Base-by-base conservation (phyloP, 2,888 invertebrate genomes). In the Myopa tessellatipennis region DNA sequence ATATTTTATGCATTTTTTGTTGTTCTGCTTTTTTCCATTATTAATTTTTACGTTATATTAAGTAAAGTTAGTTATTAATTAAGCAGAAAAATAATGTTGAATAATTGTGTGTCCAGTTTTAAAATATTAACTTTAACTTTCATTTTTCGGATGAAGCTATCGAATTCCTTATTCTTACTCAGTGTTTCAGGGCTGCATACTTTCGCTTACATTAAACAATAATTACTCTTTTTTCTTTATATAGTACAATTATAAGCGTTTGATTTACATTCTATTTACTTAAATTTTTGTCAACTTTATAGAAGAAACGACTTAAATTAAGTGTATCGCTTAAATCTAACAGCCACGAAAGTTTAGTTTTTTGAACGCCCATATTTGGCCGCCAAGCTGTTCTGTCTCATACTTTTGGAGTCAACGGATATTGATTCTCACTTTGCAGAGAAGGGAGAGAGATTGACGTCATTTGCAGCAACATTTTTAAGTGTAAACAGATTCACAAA, bases 191-290 rank as follows among this genome's bases (percentile, higher is more conserved):
- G n/a, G 52, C 72, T 74, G 74, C 55, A 18, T 60, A 40, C 72
- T 8, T 71, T 71, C 16, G 18, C 16, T 63, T 40, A n/a, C 40
- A n/a, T 34, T 68, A 40, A 34, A 14, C 40, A 60, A 79, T 76
- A 80, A 78, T 78, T 78, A 73, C 80, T 76, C 71, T 77, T 72
- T 74, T 75, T 77, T 52, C 68, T 77, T 71, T 52, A 63, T 68
- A 55, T 74, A 74, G 74, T 78, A 79, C 73, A 77, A 79, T 78
- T 78, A 78, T 78, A 80, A 78, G 78, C 78, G 78, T 77, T 74
- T 79, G 65, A 77, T 77, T 82, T 82, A 82, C 60, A 74, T 74
- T 40, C 82, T 81, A 81, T 81, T 83, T 80, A 79, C 80, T 80
- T 36, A 80, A 63, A 67, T 36, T 70, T 74, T 79, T 78, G 16